Evolutionary conservation across 2,113 vertebrate species (phyloP).

Genomic region (Pelusios castaneus): DNA sequence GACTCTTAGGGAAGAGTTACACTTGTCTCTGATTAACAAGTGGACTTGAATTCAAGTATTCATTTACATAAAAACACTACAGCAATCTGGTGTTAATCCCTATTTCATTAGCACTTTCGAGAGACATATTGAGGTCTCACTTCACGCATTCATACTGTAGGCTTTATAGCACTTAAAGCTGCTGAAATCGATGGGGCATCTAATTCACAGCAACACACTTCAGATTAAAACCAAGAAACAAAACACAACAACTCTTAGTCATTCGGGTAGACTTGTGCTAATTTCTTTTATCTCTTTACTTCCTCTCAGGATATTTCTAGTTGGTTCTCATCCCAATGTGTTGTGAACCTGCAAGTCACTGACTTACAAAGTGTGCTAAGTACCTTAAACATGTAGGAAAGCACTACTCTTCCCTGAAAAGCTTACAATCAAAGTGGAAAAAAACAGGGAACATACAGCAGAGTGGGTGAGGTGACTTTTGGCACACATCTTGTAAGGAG

Average conservation of each 20-base stretch:
- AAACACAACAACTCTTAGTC: background rate
- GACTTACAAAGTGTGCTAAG: background rate
- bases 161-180: background rate
- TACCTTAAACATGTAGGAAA: background rate
- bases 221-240: background rate
- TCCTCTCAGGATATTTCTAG: background rate
- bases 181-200: background rate
- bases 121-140: slow-evolving; percentile 6
- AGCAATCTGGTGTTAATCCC: background rate
- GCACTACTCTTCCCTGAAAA: background rate
- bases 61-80: background rate
- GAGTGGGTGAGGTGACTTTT: background rate
- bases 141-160: background rate
- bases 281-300: background rate
- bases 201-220: background rate
- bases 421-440: background rate
- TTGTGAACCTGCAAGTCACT: background rate
- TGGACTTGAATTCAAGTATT: background rate
- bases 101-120: background rate
- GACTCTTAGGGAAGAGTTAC: background rate
- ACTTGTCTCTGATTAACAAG: background rate
- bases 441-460: background rate
- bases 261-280: background rate
- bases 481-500: background rate
- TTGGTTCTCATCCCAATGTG: background rate